Conservation (phyloP, 2,113 vertebrate species). For the Erpornis zantholeuca region DNA sequence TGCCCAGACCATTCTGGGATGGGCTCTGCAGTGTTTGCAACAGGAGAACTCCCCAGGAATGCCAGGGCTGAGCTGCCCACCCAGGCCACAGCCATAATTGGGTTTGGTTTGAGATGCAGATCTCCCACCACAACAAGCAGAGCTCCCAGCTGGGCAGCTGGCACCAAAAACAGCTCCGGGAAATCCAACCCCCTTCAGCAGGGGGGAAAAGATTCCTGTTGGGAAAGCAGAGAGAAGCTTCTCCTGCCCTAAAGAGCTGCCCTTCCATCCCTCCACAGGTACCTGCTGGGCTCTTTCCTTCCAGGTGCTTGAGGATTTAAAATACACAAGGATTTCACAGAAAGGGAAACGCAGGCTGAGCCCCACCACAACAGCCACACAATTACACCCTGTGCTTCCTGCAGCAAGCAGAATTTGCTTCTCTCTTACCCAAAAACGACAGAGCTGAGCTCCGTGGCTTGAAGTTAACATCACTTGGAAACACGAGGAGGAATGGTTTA, state of each 20-base stretch:
- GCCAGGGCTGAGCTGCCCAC: not conserved
- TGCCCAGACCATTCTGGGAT: not conserved
- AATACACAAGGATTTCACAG: not conserved
- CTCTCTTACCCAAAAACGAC: slow-evolving; percentile 7
- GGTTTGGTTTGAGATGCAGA: not conserved
- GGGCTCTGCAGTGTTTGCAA: not conserved
- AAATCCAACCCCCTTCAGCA: not conserved
- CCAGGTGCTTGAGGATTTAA: not conserved
- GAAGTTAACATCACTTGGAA: not conserved
- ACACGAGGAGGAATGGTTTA: not conserved
- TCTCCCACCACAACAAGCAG: slow-evolving; percentile 3
- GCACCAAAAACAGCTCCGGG: not conserved
- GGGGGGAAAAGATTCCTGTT: not conserved
- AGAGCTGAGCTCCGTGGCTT: slow-evolving; percentile 13
- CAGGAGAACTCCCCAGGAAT: not conserved
- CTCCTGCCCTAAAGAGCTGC: not conserved
- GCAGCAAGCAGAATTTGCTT: slow-evolving; percentile 20
- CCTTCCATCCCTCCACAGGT: not conserved
- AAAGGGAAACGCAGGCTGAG: not conserved
- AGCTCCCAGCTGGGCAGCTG: not conserved
- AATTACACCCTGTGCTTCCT: slow-evolving; percentile 55
- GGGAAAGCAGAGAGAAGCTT: not conserved
- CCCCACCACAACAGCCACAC: slow-evolving; percentile 40
- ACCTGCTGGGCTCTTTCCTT: not conserved
- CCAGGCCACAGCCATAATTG: not conserved